Evolutionary conservation across 2,113 vertebrate genomes (phyloP), one percentile per base, ranked within the genome.

Genomic region (Tonatia bakeri): DNA sequence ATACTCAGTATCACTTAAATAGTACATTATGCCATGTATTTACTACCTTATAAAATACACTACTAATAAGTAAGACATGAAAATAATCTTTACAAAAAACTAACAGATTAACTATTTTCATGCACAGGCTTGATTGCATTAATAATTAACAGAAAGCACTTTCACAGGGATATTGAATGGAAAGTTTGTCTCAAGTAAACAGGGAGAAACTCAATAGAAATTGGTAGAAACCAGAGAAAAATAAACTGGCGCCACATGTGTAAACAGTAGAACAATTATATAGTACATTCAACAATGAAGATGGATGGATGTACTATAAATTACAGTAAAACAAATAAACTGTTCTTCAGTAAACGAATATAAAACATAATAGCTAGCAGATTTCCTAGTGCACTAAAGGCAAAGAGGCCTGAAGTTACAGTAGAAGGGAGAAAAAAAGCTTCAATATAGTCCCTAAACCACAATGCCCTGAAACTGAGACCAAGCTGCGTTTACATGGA

Each of bases 141-240:
- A 95, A 97, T 95, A 96, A 97, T 97, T 97, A 97, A 97, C 83
- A 96, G 77, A 91, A 82, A 96, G 43, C 13, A 22, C 75, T 97
- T 96, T 94, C 64, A 81, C 26, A 26, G 67, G 43, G 36, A 38
- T 93, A 89, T 89, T 93, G 67, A 96, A 76, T 96, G 82, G 85
- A 88, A 96, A 96, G 40, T 72, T 94, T 93, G 73, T 89, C 93
- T 80, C 89, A 94, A 93, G 80, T 52, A 90, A 94, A 88, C 28
- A 95, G 61, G 52, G 83, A 94, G 61, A 93, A 80, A 86, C 24
- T 91, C 72, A 79, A 86, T 12, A 93, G 77, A 96, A 96, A 93
- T 81, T 19, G 19, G 61, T 64, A 94, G 65, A 93, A 95, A 95
- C 50, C 15, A 83, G 61, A 94, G 65, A 36, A 61, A 47, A 82